A percentile compares a stretch with the other conserved stretches of the same genome.
Evolutionary conservation across 2,113 vertebrate genomes (phyloP).

Genomic region (Ciconia stormi): DNA sequence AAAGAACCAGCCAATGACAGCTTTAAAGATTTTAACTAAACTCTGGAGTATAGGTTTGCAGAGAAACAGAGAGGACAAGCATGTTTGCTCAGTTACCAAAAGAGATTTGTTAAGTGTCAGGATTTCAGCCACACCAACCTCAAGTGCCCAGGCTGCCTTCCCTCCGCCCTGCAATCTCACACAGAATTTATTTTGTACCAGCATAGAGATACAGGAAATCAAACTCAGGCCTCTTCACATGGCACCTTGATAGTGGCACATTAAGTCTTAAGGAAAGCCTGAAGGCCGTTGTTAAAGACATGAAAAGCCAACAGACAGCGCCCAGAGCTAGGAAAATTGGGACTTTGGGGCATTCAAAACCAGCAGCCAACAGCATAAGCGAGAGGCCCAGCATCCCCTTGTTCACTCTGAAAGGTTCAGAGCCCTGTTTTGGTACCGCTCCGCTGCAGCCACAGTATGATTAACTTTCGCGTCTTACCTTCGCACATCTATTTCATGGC

Average conservation of each 20-base stretch:
- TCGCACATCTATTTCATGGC: rapidly evolving
- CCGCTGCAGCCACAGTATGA: no score
- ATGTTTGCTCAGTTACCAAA: background rate
- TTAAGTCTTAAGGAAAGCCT: background rate
- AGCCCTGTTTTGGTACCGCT: rapidly evolving
- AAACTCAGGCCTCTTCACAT: no score
- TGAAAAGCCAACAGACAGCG: rapidly evolving
- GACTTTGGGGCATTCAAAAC: rapidly evolving
- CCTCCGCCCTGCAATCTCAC: background rate
- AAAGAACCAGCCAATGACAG: rapidly evolving
- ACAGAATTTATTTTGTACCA: rapidly evolving
- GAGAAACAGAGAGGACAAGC: background rate
- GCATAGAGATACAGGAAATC: rapidly evolving
- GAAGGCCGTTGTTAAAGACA: rapidly evolving
- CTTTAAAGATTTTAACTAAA: background rate
- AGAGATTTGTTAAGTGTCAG: background rate
- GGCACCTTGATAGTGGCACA: rapidly evolving
- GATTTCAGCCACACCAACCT: background rate
- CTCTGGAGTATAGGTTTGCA: rapidly evolving
- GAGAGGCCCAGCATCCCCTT: rapidly evolving
- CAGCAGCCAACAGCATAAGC: rapidly evolving
- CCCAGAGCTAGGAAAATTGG: rapidly evolving
- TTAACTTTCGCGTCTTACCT: background rate
- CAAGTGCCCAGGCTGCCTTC: rapidly evolving
- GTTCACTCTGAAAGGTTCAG: rapidly evolving